These are phyloP conservation scores for Rhyacophila brunnea DNA, from an alignment of 1,140 invertebrate species.

Conservation along the genomic window DNA sequence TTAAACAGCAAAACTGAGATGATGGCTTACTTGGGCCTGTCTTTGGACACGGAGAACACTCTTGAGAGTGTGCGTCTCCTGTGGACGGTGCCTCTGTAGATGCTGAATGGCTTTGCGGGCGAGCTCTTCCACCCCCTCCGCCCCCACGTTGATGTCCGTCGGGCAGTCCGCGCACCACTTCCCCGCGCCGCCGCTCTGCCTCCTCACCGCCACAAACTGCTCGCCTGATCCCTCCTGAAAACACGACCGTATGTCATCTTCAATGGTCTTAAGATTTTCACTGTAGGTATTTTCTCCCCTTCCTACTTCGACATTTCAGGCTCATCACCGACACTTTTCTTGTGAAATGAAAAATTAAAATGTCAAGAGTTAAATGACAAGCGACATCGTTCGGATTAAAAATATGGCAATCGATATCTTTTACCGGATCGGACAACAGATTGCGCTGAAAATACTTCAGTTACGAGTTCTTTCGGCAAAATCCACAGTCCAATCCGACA, in stretches of 20 bases:
- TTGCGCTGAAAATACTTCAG: neutral
- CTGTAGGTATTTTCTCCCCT: neutral
- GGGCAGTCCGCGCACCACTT: conserved; percentile 49
- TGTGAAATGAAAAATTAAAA: neutral
- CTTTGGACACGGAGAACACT: conserved; percentile 46
- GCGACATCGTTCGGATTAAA: neutral
- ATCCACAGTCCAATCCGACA: too few relatives aligned
- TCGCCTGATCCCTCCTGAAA: conserved; percentile 49
- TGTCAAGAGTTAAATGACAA: neutral
- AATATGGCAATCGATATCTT: neutral
- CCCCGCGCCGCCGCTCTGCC: conserved; percentile 34
- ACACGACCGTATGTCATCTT: too few relatives aligned
- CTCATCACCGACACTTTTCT: neutral
- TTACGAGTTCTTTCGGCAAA: too few relatives aligned
- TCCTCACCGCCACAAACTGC: conserved; percentile 50
- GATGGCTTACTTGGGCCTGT: conserved; percentile 47
- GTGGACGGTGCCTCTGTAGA: conserved; percentile 44
- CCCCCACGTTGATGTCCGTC: conserved; percentile 43
- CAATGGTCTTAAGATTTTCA: too few relatives aligned
- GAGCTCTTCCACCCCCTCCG: conserved; percentile 46
- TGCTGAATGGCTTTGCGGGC: conserved; percentile 43
- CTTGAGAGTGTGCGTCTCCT: conserved; percentile 40
- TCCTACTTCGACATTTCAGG: neutral
- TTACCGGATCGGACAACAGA: too few relatives aligned
- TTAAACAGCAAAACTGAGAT: neutral